phyloP scores from a whole-genome alignment of 2,888 invertebrate species.

The Melanchra persicariae region DNA sequence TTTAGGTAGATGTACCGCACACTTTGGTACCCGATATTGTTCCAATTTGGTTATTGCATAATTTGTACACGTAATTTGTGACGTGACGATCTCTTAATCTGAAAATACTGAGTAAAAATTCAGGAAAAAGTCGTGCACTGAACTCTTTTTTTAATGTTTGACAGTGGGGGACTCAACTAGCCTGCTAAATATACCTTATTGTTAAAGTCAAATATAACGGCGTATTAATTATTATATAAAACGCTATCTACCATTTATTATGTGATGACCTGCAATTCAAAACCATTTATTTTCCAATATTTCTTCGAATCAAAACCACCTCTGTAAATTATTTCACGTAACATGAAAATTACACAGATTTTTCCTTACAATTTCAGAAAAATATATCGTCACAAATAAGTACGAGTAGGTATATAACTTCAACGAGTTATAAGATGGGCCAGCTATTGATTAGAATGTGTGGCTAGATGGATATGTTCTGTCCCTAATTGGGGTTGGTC shows the following conservation, averaged over 20 bases:
- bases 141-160: background rate
- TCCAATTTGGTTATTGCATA: constrained; percentile 3
- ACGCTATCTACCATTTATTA: background rate
- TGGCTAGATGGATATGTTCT: constrained; percentile 53
- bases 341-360: constrained; percentile 4
- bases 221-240: too few relatives aligned
- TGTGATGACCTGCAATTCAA: background rate
- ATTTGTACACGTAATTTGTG: background rate
- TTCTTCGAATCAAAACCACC: background rate
- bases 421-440: constrained; percentile 20
- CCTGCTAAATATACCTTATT: background rate
- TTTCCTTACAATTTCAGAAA: constrained; percentile 15
- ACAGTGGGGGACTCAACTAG: background rate
- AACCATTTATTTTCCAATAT: background rate
- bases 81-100: background rate
- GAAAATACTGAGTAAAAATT: background rate
- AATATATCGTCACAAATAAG: constrained; percentile 3
- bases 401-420: too few relatives aligned
- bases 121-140: background rate
- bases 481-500: constrained; percentile 80
- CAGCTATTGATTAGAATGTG: constrained; percentile 58
- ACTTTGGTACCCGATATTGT: constrained; percentile 41
- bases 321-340: constrained; percentile 8
- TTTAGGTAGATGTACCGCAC: constrained; percentile 29
- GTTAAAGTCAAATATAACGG: background rate